Conservation (phyloP, 2,888 invertebrate species). For the Antheraea assamensis region DNA sequence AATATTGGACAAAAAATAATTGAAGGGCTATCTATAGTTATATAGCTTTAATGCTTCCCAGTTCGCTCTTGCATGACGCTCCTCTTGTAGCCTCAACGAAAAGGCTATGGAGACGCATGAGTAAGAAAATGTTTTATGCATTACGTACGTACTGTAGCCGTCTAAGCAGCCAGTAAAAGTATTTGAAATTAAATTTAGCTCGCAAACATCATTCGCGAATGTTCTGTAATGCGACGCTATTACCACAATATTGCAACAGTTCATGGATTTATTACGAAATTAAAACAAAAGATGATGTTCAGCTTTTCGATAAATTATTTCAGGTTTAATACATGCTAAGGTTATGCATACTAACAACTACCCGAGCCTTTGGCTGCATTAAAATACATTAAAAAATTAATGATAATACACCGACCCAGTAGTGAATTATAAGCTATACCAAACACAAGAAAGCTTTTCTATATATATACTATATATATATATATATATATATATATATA, state of each 20-base stretch:
- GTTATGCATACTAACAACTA: too few species aligned
- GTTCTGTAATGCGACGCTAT: background rate
- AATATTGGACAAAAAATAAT: too few species aligned
- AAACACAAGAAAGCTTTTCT: too few species aligned
- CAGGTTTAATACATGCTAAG: background rate
- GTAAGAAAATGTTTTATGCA: slow-evolving; percentile 75
- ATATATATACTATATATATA: too few species aligned
- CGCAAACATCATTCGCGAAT: slow-evolving; percentile 62
- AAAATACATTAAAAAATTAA: too few species aligned
- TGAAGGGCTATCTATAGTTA: background rate
- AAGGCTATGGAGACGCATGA: slow-evolving; percentile 67
- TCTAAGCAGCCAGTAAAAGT: slow-evolving; percentile 68
- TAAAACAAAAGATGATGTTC: background rate
- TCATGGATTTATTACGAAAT: background rate
- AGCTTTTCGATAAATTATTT: background rate
- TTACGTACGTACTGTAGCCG: slow-evolving; percentile 64
- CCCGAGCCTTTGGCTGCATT: too few species aligned
- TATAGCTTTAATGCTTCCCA: background rate
- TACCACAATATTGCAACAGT: background rate
- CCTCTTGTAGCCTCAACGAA: slow-evolving; percentile 42
- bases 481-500: too few species aligned
- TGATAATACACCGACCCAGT: too few species aligned
- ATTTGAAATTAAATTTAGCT: slow-evolving; percentile 75
- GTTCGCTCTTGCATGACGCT: background rate
- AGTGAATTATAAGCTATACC: too few species aligned